Base-by-base conservation (phyloP, 64 coral and sea anemone genomes). In the Stylophora pistillata region DNA sequence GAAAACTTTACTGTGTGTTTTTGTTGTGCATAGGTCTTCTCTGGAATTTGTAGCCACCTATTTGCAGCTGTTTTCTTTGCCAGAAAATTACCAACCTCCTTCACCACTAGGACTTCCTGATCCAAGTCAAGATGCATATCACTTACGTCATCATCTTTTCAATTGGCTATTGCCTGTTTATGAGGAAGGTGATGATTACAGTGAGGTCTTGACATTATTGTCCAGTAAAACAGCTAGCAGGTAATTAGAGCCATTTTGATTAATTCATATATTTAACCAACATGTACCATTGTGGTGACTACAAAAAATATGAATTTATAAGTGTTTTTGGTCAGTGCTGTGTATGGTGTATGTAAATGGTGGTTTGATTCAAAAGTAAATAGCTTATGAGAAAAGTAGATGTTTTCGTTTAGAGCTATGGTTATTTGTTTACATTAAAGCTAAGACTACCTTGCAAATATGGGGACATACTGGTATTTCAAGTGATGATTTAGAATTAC, bases 121-220 rank as follows among this genome's bases (percentile, higher is more conserved):
- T 0, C 29, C 56, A 21, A 61, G 23, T 37, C 29, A 31, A 37
- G 79, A 71, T 23, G 77, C 72, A 15, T 86, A 85, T 68, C 89
- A 80, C 54, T 71, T 91, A 25, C 69, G 81, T 14, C 73, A 26
- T 32, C 89, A 77, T 27, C 72, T 91, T 21, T 77, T 91, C 11
- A 83, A 91, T 58, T 91, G 89, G 89, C 29, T 91, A 28, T 21
- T 91, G 10, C 81, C 81, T 1, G 30, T 85, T 17, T 30, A 82
- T n/a, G 74, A 84, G 28, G 89, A 30, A 69, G 56, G 79, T 25
- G 79, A 86, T 30, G 55, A 26, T 53, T 21, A 23, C 3, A 74
- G 41, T 81, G 64, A 70, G 15, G 55, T 58, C 9, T 32, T 79
- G 27, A 13, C 77, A 56, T 58, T 90, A 18, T 58, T 54, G 75